These are phyloP conservation scores for Muscicapa adusta DNA, from an alignment of 2,113 vertebrate genomes.

Conservation along the genomic window DNA sequence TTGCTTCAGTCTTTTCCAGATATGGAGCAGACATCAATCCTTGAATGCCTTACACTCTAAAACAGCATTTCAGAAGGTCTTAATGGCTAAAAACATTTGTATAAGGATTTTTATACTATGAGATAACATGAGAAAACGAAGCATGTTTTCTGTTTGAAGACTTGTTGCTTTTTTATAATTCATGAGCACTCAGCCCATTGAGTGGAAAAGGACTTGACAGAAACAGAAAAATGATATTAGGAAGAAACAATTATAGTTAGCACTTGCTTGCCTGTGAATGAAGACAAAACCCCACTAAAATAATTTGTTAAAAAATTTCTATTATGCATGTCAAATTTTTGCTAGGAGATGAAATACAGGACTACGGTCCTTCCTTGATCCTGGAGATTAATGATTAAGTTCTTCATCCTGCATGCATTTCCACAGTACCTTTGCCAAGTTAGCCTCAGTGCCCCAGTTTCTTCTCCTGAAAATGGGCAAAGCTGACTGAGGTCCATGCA, in stretches of 20 bases:
- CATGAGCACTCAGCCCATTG: background rate
- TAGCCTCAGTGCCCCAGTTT: background rate
- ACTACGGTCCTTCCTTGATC: background rate
- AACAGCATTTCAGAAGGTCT: slow-evolving; percentile 6
- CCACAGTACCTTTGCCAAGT: background rate
- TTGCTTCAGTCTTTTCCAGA: background rate
- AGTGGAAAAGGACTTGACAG: background rate
- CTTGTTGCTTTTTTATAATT: background rate
- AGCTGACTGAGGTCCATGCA: background rate
- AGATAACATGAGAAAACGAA: slow-evolving; percentile 1
- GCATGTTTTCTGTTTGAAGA: background rate
- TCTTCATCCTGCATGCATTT: background rate
- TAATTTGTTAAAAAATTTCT: background rate
- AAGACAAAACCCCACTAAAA: background rate
- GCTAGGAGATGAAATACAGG: background rate
- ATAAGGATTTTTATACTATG: slow-evolving; percentile 18
- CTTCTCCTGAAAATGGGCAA: background rate
- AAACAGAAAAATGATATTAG: background rate
- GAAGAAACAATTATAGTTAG: background rate
- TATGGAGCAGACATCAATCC: slow-evolving; percentile 6
- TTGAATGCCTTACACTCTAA: background rate
- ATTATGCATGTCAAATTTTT: background rate
- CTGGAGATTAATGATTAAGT: background rate
- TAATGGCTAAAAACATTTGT: slow-evolving; percentile 17
- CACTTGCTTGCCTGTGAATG: background rate